These are phyloP conservation scores for Germaria angustata DNA, from an alignment of 2,888 invertebrate genomes.

Conservation along the genomic window DNA sequence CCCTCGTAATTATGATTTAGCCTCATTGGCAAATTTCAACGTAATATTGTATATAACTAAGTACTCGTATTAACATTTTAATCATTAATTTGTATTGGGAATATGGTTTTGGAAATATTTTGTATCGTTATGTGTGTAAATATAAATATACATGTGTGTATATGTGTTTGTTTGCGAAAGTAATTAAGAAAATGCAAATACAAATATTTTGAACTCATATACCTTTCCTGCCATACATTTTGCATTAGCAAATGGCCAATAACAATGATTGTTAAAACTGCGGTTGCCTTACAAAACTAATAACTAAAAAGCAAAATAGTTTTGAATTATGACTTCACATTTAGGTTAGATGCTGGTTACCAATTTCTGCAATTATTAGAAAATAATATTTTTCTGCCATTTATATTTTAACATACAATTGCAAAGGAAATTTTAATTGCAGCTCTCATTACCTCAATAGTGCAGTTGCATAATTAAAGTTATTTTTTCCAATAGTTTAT, in stretches of 20 bases:
- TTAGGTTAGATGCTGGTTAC: neutral
- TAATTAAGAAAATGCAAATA: conserved; percentile 59
- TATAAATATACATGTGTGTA: too few species aligned
- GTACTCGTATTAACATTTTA: neutral
- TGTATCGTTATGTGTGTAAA: too few species aligned
- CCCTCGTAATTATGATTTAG: neutral
- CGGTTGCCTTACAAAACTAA: neutral
- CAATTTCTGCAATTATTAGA: neutral
- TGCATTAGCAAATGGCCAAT: conserved; percentile 2
- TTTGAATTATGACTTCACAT: neutral
- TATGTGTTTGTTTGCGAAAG: conserved; percentile 23
- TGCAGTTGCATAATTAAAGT: neutral
- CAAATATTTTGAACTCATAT: conserved; percentile 33
- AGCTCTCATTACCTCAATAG: neutral
- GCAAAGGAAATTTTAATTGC: neutral
- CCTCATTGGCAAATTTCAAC: neutral
- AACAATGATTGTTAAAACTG: neutral
- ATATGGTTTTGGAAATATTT: conserved; percentile 9
- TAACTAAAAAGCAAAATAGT: neutral
- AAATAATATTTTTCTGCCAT: neutral
- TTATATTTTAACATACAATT: neutral
- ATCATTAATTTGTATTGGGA: neutral
- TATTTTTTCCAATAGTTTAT: too few species aligned
- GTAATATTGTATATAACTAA: neutral
- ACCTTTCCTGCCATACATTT: neutral